These are phyloP conservation scores for Nephrotoma guestfalica DNA, from an alignment of 2,888 invertebrate species.

Conservation along the genomic window DNA sequence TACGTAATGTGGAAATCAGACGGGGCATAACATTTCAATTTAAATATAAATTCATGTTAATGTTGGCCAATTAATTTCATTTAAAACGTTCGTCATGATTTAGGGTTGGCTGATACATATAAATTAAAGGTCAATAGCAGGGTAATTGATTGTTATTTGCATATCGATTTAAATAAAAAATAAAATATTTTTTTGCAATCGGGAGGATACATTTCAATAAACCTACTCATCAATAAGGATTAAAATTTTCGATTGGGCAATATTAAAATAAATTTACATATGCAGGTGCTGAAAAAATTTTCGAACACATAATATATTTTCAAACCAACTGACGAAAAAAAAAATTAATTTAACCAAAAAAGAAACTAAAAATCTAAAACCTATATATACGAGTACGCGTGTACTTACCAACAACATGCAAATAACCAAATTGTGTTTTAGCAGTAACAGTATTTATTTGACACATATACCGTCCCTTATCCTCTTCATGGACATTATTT, in stretches of 20 bases:
- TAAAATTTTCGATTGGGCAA: not conserved
- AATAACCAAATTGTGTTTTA: conserved; percentile 82
- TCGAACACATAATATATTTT: not conserved
- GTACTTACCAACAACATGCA: conserved; percentile 78
- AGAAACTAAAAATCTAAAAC: no score
- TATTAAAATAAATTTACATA: not conserved
- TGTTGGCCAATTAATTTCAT: not conserved
- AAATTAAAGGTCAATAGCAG: not conserved
- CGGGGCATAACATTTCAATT: not conserved
- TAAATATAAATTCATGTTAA: not conserved
- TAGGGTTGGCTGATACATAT: not conserved
- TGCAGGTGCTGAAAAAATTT: not conserved
- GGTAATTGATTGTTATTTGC: not conserved
- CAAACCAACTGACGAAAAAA: not conserved
- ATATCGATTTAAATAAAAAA: not conserved
- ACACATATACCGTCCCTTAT: conserved; percentile 87
- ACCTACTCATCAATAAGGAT: no score
- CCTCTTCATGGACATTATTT: conserved; percentile 79
- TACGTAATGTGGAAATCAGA: no score
- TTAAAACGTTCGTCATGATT: not conserved
- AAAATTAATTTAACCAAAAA: not conserved
- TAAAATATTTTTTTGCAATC: not conserved
- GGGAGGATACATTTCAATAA: not conserved
- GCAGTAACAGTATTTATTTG: conserved; percentile 86
- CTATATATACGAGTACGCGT: not conserved